Percentiles rank a stretch among this genome's conserved stretches.
These are phyloP conservation scores for Aegithalos caudatus DNA, from an alignment of 2,113 vertebrate species.

Conservation along the genomic window DNA sequence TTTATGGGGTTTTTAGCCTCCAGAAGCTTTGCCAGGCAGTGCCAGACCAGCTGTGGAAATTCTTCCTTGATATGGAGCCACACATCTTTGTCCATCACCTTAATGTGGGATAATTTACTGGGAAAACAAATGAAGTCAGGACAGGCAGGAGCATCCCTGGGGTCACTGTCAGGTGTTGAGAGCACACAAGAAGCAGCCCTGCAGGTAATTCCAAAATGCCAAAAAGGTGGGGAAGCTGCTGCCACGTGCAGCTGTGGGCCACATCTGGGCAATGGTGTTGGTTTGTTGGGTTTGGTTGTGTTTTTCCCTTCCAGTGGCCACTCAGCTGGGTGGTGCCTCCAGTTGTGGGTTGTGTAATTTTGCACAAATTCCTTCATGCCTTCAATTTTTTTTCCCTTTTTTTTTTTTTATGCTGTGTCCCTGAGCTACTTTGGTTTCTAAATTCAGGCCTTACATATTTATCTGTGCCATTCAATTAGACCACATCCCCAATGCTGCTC, in stretches of 20 bases:
- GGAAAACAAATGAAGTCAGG: neutral
- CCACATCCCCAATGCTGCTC: constrained; percentile 50
- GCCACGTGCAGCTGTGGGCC: neutral
- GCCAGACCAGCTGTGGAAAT: neutral
- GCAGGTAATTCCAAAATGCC: accelerated
- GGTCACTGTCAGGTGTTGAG: accelerated
- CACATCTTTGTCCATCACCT: accelerated
- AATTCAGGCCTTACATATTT: constrained; percentile 57
- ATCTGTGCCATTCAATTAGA: constrained; percentile 68
- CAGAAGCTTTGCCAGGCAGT: neutral
- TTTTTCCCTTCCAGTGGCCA: neutral
- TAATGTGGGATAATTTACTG: neutral
- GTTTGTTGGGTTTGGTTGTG: neutral
- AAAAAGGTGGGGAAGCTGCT: accelerated
- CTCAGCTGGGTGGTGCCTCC: neutral
- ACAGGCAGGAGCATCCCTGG: neutral
- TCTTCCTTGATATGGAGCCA: neutral
- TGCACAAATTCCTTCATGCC: neutral
- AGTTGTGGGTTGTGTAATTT: neutral
- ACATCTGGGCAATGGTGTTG: too few species aligned
- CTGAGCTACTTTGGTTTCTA: constrained; percentile 67
- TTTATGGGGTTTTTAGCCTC: accelerated
- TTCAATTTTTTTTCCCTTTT: neutral
- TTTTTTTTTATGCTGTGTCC: constrained; percentile 12
- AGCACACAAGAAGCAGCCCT: accelerated